Conservation (phyloP, 2,113 vertebrate genomes). For the Stictonetta naevosa region DNA sequence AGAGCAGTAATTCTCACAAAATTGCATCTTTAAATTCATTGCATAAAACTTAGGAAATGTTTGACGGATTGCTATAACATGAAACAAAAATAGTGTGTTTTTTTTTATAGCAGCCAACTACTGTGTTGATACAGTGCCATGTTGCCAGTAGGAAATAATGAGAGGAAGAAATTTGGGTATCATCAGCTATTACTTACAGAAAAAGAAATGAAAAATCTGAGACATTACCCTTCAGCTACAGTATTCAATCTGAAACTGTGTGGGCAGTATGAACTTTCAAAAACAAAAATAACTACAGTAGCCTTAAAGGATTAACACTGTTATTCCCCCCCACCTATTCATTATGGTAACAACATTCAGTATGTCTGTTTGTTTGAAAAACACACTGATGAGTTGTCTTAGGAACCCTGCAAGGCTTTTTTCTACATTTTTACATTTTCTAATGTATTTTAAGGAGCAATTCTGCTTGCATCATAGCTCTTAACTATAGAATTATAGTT, state of each 20-base stretch:
- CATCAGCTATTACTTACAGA: background rate
- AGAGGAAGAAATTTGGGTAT: background rate
- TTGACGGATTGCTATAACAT: background rate
- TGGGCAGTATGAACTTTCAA: background rate
- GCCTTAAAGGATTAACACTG: background rate
- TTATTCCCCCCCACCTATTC: background rate
- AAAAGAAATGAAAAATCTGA: background rate
- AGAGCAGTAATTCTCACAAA: background rate
- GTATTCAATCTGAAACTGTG: background rate
- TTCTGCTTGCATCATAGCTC: background rate
- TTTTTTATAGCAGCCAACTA: background rate
- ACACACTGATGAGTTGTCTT: too few species aligned
- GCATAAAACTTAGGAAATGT: background rate
- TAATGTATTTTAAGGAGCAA: background rate
- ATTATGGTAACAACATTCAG: background rate
- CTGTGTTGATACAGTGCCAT: background rate
- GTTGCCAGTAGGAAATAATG: background rate
- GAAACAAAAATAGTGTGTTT: background rate
- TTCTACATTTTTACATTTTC: background rate
- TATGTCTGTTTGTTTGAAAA: background rate
- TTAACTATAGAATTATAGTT: background rate
- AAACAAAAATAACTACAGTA: background rate
- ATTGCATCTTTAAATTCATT: background rate
- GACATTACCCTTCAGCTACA: background rate
- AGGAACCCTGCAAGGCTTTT: too few species aligned